Conservation (phyloP, 2,888 invertebrate species). For the Cataglyphis albicans region DNA sequence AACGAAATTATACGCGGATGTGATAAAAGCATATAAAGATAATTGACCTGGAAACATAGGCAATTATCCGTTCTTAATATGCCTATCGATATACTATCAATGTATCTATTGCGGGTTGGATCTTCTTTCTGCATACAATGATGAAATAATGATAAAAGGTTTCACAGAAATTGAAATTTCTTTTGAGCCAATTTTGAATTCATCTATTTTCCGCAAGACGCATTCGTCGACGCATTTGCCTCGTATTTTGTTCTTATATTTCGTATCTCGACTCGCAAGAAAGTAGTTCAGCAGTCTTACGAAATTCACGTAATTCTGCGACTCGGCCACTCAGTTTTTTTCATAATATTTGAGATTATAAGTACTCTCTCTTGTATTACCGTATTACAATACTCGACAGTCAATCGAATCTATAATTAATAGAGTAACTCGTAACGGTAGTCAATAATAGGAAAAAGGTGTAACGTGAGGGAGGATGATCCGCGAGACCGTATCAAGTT, state of each 20-base stretch:
- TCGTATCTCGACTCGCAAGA: slow-evolving; percentile 32
- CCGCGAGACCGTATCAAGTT: slow-evolving; percentile 2
- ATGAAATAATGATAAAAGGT: background rate
- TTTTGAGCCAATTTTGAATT: background rate
- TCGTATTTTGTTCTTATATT: slow-evolving; percentile 36
- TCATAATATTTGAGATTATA: slow-evolving; percentile 52
- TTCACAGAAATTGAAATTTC: background rate
- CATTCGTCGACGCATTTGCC: background rate
- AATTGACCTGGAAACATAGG: background rate
- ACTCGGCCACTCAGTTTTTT: slow-evolving; percentile 35
- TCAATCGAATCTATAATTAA: slow-evolving; percentile 82
- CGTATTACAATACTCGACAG: slow-evolving; percentile 79
- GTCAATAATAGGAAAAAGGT: slow-evolving; percentile 77
- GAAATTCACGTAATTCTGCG: slow-evolving; percentile 44
- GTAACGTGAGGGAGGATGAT: slow-evolving; percentile 1
- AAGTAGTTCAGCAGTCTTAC: slow-evolving; percentile 19
- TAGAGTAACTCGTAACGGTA: slow-evolving; percentile 78
- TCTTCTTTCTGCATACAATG: background rate
- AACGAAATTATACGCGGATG: slow-evolving; percentile 20
- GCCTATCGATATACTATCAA: background rate
- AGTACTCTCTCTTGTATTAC: slow-evolving; percentile 56
- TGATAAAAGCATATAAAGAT: background rate
- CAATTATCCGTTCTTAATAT: background rate
- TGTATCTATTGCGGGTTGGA: background rate
- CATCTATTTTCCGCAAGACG: background rate